Percentiles rank a stretch among this genome's conserved stretches.
These are phyloP conservation scores for Leptinotarsa rubiginosa DNA, from an alignment of 2,888 invertebrate genomes.

Conservation along the genomic window DNA sequence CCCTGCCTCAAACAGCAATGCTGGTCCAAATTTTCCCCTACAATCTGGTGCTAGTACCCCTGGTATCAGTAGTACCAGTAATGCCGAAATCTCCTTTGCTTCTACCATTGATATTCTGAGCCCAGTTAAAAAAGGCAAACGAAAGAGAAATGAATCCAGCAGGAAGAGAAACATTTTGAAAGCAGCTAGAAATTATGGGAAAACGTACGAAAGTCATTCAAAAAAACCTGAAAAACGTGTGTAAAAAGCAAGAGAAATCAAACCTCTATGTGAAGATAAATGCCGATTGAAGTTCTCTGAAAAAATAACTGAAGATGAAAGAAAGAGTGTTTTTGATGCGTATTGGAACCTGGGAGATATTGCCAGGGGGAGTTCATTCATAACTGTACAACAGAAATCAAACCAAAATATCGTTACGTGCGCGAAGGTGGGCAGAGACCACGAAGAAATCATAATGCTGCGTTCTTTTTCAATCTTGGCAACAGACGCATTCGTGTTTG, in stretches of 20 bases:
- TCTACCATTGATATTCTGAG: background rate
- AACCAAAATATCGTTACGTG: too few species aligned
- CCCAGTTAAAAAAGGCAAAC: background rate
- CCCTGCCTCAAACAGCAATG: background rate
- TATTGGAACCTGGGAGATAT: too few species aligned
- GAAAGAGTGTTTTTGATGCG: too few species aligned
- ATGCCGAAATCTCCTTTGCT: background rate
- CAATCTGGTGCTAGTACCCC: background rate
- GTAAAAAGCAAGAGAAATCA: background rate
- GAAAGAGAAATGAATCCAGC: slow-evolving; percentile 1
- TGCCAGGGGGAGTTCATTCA: too few species aligned
- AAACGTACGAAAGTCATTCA: background rate
- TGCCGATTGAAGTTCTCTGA: background rate
- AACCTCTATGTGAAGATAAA: background rate
- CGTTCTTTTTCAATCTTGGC: too few species aligned
- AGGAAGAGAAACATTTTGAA: background rate
- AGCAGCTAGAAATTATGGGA: background rate
- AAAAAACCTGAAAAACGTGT: background rate
- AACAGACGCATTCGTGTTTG: too few species aligned
- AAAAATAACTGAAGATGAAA: background rate
- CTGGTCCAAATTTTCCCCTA: background rate
- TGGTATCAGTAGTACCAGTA: background rate
- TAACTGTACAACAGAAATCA: too few species aligned
- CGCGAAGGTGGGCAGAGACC: too few species aligned
- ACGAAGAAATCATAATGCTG: too few species aligned